phyloP scores from a whole-genome alignment of 2,113 vertebrate species.

The Orycteropus afer region DNA sequence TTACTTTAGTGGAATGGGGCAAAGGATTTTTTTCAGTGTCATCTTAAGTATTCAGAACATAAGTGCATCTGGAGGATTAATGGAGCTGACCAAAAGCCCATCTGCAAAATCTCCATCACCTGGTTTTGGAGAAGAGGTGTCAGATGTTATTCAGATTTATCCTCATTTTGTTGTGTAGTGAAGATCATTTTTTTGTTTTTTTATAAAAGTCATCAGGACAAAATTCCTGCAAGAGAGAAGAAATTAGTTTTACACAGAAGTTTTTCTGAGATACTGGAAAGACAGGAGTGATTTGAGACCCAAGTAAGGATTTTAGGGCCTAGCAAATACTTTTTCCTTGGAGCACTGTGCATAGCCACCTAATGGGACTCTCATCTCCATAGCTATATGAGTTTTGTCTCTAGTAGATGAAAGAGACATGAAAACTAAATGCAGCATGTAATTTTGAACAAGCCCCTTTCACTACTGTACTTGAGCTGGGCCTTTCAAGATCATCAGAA shows the following conservation, averaged over 20 bases:
- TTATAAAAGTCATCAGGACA: neutral
- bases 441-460: neutral
- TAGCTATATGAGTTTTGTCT: neutral
- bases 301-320: neutral
- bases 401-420: neutral
- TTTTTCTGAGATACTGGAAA: neutral
- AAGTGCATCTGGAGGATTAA: neutral
- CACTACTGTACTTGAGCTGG: neutral
- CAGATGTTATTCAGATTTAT: neutral
- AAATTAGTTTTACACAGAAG: neutral
- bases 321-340: neutral
- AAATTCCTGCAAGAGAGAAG: neutral
- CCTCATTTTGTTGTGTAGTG: neutral
- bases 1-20: neutral
- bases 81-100: neutral
- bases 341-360: too few species aligned
- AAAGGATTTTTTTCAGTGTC: neutral
- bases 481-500: neutral
- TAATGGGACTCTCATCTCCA: accelerated
- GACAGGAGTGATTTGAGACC: neutral
- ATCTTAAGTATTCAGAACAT: neutral
- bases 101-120: neutral
- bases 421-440: neutral
- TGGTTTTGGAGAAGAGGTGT: neutral
- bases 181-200: neutral